These are phyloP conservation scores for Lycocorax pyrrhopterus DNA, from an alignment of 2,113 vertebrate genomes.

Conservation along the genomic window DNA sequence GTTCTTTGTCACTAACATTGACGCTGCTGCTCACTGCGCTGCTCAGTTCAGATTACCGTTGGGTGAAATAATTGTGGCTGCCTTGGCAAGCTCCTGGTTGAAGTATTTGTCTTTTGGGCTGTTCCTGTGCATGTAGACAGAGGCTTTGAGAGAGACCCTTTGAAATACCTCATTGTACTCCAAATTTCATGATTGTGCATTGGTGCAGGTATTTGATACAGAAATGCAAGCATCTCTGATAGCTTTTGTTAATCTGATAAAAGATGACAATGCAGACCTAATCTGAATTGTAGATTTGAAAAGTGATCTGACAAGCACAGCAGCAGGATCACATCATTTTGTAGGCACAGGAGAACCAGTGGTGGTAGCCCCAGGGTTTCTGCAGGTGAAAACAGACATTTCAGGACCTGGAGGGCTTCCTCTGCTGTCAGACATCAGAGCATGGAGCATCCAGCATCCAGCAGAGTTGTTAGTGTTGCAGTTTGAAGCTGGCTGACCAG, in stretches of 20 bases:
- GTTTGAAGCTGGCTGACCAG: background rate
- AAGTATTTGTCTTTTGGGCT: background rate
- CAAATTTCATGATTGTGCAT: background rate
- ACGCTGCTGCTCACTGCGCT: background rate
- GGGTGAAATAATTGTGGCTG: background rate
- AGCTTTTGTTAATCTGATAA: conserved; percentile 1
- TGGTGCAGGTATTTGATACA: background rate
- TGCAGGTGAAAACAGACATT: background rate
- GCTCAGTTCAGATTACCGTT: background rate
- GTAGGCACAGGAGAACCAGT: background rate
- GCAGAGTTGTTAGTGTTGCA: background rate
- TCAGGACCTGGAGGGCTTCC: background rate
- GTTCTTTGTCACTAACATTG: background rate
- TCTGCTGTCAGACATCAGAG: background rate
- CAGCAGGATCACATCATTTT: background rate
- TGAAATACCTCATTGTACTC: background rate
- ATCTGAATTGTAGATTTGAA: conserved; percentile 38
- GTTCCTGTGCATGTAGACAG: background rate
- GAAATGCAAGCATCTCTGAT: background rate
- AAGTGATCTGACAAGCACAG: background rate
- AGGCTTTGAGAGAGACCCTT: background rate
- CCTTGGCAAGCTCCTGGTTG: background rate
- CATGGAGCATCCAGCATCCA: background rate
- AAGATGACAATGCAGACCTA: background rate
- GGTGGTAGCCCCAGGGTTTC: background rate